A percentile compares a stretch with the other conserved stretches of the same genome.
phyloP scores from a whole-genome alignment of 2,797 vertebrate genomes.

The Cyprinodon diabolis region DNA sequence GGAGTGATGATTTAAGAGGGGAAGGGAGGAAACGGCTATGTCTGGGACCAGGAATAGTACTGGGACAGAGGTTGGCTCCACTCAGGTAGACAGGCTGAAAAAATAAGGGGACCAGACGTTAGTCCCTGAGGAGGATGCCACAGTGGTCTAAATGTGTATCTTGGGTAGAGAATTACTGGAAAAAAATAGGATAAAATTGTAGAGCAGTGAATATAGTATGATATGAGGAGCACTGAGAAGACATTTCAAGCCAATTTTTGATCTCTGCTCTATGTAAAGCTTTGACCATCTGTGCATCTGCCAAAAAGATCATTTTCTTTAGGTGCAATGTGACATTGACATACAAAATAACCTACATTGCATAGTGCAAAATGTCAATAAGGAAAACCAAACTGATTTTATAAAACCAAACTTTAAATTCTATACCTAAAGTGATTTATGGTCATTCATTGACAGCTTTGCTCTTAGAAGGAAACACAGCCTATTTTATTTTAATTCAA shows the following conservation, averaged over 20 bases:
- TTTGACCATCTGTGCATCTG: neutral
- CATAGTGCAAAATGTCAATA: constrained; percentile 24
- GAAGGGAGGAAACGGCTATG: constrained; percentile 51
- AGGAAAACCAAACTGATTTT: constrained; percentile 38
- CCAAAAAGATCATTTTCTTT: too few species aligned
- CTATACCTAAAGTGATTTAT: constrained; percentile 13
- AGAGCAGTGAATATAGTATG: constrained; percentile 38
- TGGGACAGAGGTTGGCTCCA: constrained; percentile 54
- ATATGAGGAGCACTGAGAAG: constrained; percentile 13
- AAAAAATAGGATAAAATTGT: constrained; percentile 36
- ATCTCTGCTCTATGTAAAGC: neutral
- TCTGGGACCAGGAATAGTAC: constrained; percentile 54
- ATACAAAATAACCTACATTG: neutral
- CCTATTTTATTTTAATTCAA: neutral
- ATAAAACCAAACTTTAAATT: neutral
- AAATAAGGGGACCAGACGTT: constrained; percentile 39
- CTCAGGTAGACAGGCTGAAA: constrained; percentile 60
- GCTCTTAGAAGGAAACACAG: neutral
- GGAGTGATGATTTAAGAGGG: constrained; percentile 65
- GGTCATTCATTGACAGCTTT: neutral
- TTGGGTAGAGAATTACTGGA: constrained; percentile 33
- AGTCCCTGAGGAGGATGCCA: constrained; percentile 34
- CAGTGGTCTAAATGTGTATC: constrained; percentile 25
- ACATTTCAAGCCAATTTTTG: too few species aligned
- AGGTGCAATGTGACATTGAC: constrained; percentile 2